These are phyloP conservation scores for Rhagologus leucostigma DNA, from an alignment of 2,113 vertebrate genomes.

Conservation along the genomic window DNA sequence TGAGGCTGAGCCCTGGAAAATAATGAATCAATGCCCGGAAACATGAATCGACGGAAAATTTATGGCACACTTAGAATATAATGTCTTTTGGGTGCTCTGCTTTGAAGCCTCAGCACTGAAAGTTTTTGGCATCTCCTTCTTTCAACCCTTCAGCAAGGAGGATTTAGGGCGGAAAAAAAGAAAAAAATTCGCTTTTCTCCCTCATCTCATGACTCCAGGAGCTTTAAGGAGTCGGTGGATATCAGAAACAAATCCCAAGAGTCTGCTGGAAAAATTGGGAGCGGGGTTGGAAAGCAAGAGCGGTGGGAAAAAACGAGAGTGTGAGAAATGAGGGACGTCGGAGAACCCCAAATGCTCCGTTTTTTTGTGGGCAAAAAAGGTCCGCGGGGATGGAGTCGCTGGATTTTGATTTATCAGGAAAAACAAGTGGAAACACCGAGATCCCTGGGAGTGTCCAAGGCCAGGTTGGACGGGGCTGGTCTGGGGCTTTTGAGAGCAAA, in stretches of 20 bases:
- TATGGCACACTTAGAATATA: not conserved
- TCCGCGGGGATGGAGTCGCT: fast-evolving
- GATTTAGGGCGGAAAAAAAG: not conserved
- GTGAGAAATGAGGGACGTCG: fast-evolving
- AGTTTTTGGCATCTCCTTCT: not conserved
- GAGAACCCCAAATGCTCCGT: fast-evolving
- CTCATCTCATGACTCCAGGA: not conserved
- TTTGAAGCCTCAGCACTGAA: not conserved
- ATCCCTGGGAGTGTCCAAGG: not conserved
- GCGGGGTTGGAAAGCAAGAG: not conserved
- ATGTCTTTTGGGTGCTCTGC: not conserved
- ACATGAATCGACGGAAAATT: conserved; percentile 41
- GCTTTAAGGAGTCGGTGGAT: not conserved
- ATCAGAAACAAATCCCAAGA: fast-evolving
- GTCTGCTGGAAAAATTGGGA: not conserved
- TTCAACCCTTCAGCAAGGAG: not conserved
- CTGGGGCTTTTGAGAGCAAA: not conserved
- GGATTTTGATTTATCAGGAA: not conserved
- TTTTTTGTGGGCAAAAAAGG: fast-evolving
- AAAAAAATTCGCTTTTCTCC: not conserved
- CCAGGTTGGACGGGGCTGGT: not conserved
- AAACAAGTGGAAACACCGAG: not conserved
- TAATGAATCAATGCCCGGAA: conserved; percentile 46
- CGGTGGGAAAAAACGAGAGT: fast-evolving
- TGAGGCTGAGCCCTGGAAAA: not conserved